Base-by-base conservation (phyloP, 2,888 invertebrate genomes). In the Macaria notata region DNA sequence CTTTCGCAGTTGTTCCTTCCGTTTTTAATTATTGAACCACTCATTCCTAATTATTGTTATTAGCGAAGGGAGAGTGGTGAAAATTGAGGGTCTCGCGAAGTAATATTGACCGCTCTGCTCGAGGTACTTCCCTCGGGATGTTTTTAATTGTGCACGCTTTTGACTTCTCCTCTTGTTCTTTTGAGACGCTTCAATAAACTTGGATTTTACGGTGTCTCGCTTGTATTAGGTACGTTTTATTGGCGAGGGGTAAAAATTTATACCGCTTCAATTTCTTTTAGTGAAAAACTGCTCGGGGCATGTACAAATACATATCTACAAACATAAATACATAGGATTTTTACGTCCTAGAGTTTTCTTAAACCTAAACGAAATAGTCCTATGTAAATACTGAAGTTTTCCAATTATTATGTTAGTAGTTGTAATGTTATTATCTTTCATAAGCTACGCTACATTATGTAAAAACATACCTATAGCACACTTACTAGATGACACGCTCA, bases 11-110 rank as follows among this genome's bases (percentile, higher is more conserved):
- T 84, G 83, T 86, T 88, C 86, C 88, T 90, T 91, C 92, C 92
- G 92, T 92, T 92, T 92, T 92, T 92, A 92, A 92, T 92, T 92
- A 92, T 92, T 88, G 92, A 91, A 92, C 92, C 92, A 92, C 92
- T 92, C 92, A 92, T 92, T 92, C 84, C 92, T 92, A 92, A 92
- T 92, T 92, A 92, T 92, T 92, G 90, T 92, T 92, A 92, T 92
- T 92, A 92, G 92, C 86, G 85, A 77, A 77, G 88, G 88, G 90
- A 77, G 83, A 88, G 88, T 87, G 90, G 88, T 87, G 90, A 88
- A 90, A 88, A 90, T 90, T 90, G 89, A 89, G 90, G 90, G 90
- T 83, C 88, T 85, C 72, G 81, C 72, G 75, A 75, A 80, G 86
- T 76, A 82, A 88, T 88, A 90, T 90, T 91, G 91, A 91, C 91